Conservation (phyloP, 2,113 vertebrate species). For the Phainopepla nitens region DNA sequence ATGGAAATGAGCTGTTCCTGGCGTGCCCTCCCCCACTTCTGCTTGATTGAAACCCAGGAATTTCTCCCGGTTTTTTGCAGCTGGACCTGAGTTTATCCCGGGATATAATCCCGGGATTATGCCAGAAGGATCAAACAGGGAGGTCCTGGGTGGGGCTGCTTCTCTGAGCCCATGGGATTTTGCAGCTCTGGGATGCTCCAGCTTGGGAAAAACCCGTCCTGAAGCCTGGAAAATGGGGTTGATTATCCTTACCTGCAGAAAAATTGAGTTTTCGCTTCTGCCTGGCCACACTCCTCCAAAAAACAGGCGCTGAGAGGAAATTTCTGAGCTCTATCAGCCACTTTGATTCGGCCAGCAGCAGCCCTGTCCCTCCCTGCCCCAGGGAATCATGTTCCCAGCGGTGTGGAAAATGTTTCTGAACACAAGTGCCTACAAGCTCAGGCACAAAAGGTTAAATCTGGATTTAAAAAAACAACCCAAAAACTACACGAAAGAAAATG, state of each 20-base stretch:
- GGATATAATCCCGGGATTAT: background rate
- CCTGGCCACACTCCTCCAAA: background rate
- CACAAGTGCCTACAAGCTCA: background rate
- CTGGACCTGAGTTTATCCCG: background rate
- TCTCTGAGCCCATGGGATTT: background rate
- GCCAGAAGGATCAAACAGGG: background rate
- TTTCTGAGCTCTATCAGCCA: background rate
- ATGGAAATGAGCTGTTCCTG: background rate
- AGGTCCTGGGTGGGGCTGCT: background rate
- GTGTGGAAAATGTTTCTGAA: background rate
- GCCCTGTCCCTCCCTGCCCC: background rate
- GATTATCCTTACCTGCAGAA: background rate
- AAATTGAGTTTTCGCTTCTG: background rate
- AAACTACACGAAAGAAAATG: background rate
- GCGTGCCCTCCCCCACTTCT: background rate
- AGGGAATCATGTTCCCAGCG: background rate
- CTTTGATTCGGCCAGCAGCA: rapidly evolving
- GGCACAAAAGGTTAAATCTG: background rate
- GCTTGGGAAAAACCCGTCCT: background rate
- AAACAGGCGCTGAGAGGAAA: background rate
- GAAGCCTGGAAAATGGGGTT: background rate
- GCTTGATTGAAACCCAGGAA: background rate
- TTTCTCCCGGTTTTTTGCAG: background rate
- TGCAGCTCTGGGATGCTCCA: background rate
- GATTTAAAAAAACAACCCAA: background rate